Base-by-base conservation (phyloP, 2,888 invertebrate genomes). In the Nymphalis urticae region DNA sequence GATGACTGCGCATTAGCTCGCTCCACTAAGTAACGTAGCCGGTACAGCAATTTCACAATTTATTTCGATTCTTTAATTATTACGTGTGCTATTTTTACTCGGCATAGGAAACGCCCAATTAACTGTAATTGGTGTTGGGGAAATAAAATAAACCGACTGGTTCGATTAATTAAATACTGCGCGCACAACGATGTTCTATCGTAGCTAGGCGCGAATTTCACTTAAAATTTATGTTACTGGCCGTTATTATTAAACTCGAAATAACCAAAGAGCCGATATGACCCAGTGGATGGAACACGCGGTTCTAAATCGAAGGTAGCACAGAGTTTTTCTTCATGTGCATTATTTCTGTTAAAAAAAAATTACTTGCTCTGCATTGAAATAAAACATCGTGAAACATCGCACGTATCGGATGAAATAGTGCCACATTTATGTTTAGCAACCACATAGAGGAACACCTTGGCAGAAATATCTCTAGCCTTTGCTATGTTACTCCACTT, bases 21-120 rank as follows among this genome's bases (percentile, higher is more conserved):
- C 56, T 50, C 9, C 64, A 64, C 71, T 63, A 59, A 59, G 65
- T 62, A 68, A 62, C 71, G 62, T 65, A 27, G 64, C 42, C 48
- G 50, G 62, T 62, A 68, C 51, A 47, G 65, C 63, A 61, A 70
- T 71, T 72, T 72, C 51, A 62, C 71, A 64, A 64, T 69, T 70
- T 72, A 72, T 72, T 75, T 70, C 47, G 63, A 71, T 70, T 68
- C 64, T 72, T 72, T 75, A 75, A 75, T 76, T 74, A 75, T 54
- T 60, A 47, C 72, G 66, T 66, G 73, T 68, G 74, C 74, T 77
- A 78, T 77, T 77, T 79, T 76, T 75, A 74, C 71, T 62, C 62
- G 61, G 67, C 70, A 74, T 74, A 76, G 78, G 77, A 77, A 76
- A 75, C 67, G 75, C 73, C 27, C 78, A 79, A 79, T 79, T 79